Evolutionary conservation across 2,797 vertebrate species (phyloP).

Genomic region (Hirundo rustica): DNA sequence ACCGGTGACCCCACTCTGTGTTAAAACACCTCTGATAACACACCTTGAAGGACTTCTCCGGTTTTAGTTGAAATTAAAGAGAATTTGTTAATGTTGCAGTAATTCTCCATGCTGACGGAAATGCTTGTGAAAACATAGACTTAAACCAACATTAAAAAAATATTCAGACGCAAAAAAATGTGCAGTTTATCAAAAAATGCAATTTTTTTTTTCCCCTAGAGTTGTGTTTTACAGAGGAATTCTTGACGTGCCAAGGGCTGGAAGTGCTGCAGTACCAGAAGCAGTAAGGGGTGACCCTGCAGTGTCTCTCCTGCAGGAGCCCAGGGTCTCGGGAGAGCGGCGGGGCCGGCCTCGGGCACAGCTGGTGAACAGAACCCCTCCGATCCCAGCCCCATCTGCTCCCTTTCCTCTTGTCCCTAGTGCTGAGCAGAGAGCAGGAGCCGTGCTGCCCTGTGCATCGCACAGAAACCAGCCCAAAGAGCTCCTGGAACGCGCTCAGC

Average conservation of each 20-base stretch:
- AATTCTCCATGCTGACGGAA: background rate
- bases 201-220: background rate
- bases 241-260: background rate
- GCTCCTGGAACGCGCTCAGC: background rate
- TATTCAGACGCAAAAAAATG: background rate
- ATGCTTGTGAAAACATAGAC: background rate
- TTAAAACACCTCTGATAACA: background rate
- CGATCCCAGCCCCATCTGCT: background rate
- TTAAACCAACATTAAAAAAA: background rate
- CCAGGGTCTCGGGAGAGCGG: accelerated
- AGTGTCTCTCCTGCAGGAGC: accelerated
- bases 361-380: accelerated
- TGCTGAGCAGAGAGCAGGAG: background rate
- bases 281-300: accelerated
- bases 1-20: background rate
- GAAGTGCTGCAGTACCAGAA: accelerated
- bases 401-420: background rate
- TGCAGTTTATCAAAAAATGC: accelerated
- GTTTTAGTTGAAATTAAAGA: background rate
- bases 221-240: accelerated
- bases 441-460: background rate
- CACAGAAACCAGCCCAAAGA: background rate
- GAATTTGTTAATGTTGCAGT: background rate
- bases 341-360: no score
- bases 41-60: background rate